Percentiles rank a stretch among this genome's conserved stretches.
These are phyloP conservation scores for Akabosia matsudoensis DNA, from an alignment of 1,140 invertebrate species.

Conservation along the genomic window DNA sequence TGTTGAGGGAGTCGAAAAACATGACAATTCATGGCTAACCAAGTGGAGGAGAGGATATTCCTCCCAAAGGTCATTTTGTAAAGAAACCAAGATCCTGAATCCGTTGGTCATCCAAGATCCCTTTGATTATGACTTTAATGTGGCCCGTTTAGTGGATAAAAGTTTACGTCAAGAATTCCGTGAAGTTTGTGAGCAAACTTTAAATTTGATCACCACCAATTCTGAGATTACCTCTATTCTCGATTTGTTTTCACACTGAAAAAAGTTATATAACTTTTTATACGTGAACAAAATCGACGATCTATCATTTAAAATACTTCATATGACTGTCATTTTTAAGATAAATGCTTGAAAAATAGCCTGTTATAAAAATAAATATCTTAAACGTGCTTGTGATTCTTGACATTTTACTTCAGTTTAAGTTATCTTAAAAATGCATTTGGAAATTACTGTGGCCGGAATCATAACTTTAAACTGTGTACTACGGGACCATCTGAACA, in stretches of 20 bases:
- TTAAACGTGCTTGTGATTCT: no score
- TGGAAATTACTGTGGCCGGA: no score
- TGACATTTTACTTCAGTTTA: no score
- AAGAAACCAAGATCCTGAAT: constrained; percentile 25
- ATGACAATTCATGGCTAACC: background rate
- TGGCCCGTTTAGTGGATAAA: constrained; percentile 21
- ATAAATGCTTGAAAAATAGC: no score
- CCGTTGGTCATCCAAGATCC: constrained; percentile 37
- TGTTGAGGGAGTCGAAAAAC: constrained; percentile 26
- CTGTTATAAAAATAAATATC: no score
- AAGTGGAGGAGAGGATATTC: background rate
- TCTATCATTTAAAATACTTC: no score
- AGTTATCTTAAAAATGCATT: no score
- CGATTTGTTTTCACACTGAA: background rate
- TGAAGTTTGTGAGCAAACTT: background rate
- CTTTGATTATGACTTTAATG: constrained; percentile 29
- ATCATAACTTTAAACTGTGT: no score
- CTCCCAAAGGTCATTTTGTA: constrained; percentile 30
- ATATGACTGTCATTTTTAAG: no score
- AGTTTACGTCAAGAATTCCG: background rate
- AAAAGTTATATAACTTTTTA: no score
- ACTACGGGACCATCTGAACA: no score
- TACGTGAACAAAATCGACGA: no score
- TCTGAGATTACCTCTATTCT: background rate
- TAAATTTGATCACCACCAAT: background rate